phyloP scores from a whole-genome alignment of 30 jellyfish, hydroid and myxozoan species.

The Rhopilema esculentum region DNA sequence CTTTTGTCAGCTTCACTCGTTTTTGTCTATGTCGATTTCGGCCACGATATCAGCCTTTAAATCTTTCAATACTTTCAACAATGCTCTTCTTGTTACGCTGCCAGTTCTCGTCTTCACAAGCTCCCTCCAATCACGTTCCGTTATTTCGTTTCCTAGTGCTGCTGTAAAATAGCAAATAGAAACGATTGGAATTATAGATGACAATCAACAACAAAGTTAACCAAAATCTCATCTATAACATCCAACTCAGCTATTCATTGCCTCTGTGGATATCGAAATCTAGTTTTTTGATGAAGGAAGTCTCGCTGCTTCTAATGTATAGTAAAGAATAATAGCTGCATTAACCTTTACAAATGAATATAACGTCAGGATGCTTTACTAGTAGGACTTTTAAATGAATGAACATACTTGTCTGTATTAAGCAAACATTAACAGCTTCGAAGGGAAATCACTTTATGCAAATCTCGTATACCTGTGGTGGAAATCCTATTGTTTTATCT shows the following conservation, averaged over 20 bases:
- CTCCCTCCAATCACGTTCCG: constrained; percentile 30
- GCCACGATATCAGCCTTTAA: constrained; percentile 53
- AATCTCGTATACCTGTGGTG: too few species aligned
- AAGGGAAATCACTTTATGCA: too few species aligned
- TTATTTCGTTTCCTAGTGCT: background rate
- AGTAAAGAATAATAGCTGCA: background rate
- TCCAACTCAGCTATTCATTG: too few species aligned
- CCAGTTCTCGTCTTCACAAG: constrained; percentile 33
- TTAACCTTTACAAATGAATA: background rate
- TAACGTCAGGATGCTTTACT: too few species aligned
- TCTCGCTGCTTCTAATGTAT: background rate
- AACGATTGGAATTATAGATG: background rate
- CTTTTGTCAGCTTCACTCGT: background rate
- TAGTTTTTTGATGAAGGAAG: too few species aligned
- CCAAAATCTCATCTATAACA: background rate
- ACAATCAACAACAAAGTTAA: background rate
- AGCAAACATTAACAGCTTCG: too few species aligned
- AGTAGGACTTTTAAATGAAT: too few species aligned
- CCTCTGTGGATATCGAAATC: too few species aligned
- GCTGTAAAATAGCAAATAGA: background rate
- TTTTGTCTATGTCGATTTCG: background rate
- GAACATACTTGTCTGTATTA: too few species aligned
- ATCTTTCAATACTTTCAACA: constrained; percentile 36
- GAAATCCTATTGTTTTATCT: too few species aligned
- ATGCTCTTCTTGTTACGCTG: constrained; percentile 20